Evolutionary conservation across 2,113 vertebrate species (phyloP), one percentile per base, ranked within the genome.

Genomic region (Pica pica): DNA sequence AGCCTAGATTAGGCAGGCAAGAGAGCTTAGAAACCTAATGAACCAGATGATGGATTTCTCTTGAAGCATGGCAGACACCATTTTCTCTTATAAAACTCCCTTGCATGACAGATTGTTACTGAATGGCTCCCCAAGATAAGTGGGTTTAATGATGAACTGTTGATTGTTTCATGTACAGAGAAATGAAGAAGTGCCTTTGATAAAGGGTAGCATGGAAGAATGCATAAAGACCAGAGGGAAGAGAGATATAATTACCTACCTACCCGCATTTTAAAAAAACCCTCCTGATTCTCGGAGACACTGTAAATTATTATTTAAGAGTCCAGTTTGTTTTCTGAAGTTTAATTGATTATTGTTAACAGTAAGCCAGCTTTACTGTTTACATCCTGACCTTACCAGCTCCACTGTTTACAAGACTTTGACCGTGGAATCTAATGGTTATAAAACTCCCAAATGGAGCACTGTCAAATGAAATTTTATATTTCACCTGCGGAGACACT

Each of bases 371-470:
- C 39, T 86, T 82, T 82, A 61, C 83, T 44, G 19, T n/a, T 90
- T 41, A 65, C n/a, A 63, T 57, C 53, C 42, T 90, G 77, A 94
- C 60, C 60, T n/a, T 73, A 94, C 60, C 61, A 91, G 52, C 65
- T 61, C 16, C 70, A 47, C 52, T 68, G 46, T 73, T 95, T 57
- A 87, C 59, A 91, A 50, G 24, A 69, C 49, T 78, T 67, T 23
- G 17, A 92, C 93, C 57, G 60, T 6, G 20, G 13, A 81, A 71
- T 55, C 65, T 42, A 75, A 89, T 20, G 59, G 64, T 86, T 95
- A 92, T 60, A 91, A 87, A 91, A 69, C 73, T 96, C 93, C 88
- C 94, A 97, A 89, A 92, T 50, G 76, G 61, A 96, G n/a, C 11
- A 74, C 50, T 76, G 61, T 93, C 94, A 96, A 94, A 64, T 90